Base-by-base conservation (phyloP, 2,888 invertebrate species). In the Athalia rosae region DNA sequence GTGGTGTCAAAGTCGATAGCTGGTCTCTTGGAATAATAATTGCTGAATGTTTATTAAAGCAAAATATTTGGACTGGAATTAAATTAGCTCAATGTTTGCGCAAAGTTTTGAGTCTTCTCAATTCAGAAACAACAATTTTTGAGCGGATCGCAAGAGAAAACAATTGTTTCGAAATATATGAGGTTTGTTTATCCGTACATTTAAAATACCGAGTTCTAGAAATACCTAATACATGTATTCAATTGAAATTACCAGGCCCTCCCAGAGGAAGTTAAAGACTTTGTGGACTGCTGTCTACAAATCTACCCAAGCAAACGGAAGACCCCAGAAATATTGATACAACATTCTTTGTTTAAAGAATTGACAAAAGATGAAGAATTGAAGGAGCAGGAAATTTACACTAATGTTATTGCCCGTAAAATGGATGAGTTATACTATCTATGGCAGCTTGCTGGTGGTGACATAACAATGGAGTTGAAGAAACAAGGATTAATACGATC, bases 401-500 rank as follows among this genome's bases (percentile, higher is more conserved):
- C 91, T 76, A 86, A 92, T 28, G 86, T 90, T 4, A 90, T 91
- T 74, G 86, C 87, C 4, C 90, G 92, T 82, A 91, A 92, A 76
- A 92, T 98, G 81, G 94, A 95, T 80, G 96, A 98, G 87, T 92
- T 98, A 45, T 99, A 98, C 89, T 95, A 98, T 88, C 93, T 98
- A 90, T 99, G 99, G 99, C 96, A 97, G 88, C 89, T 99, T 77
- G 97, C 99, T 15, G 99, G 99, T 0, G 98, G 98, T 0, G 98
- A 99, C 91, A 95, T 98, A 76, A 95, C 96, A 80, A 92, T 94
- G 0, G 98, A 98, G 88, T 91, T 99, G 50, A 97, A 96, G 87
- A 97, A 96, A 87, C 97, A 97, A 89, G 97, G 97, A 0, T 91
- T 98, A 3, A 96, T 98, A 76, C 94, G 97, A 86, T 96, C 95